These are phyloP conservation scores for Chaetogeoica ovagalla DNA, from an alignment of 2,888 invertebrate species.

Conservation along the genomic window DNA sequence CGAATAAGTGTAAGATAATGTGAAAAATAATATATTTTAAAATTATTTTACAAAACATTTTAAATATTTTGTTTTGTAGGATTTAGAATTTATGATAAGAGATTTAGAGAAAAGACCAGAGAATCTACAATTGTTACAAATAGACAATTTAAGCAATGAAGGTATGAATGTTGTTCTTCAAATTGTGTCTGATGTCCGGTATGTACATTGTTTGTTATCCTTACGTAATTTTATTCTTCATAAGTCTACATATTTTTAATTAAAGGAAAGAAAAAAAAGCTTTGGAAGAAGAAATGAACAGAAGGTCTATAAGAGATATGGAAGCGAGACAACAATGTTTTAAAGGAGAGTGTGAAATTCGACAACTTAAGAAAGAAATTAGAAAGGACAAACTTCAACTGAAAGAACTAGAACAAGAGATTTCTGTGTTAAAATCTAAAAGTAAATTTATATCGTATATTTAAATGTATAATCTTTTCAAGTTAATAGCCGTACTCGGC, in stretches of 20 bases:
- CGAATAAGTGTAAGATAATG: constrained; percentile 30
- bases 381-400: constrained; percentile 39
- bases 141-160: constrained; percentile 52
- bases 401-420: constrained; percentile 45
- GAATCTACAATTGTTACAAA: constrained; percentile 53
- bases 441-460: background rate
- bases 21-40: background rate
- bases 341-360: constrained; percentile 41
- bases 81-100: constrained; percentile 41
- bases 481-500: too few species aligned
- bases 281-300: constrained; percentile 40
- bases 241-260: background rate
- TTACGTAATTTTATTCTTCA: background rate
- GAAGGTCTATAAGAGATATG: constrained; percentile 44
- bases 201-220: background rate
- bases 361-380: constrained; percentile 46
- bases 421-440: constrained; percentile 30
- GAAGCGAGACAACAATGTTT: constrained; percentile 44
- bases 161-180: constrained; percentile 49
- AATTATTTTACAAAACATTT: background rate
- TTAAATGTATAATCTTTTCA: too few species aligned
- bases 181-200: constrained; percentile 45
- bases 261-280: constrained; percentile 25
- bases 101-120: constrained; percentile 54
- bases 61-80: constrained; percentile 3